A percentile compares a stretch with the other conserved stretches of the same genome.
Evolutionary conservation across 2,113 vertebrate genomes (phyloP).

Genomic region (Orthonyx spaldingii): DNA sequence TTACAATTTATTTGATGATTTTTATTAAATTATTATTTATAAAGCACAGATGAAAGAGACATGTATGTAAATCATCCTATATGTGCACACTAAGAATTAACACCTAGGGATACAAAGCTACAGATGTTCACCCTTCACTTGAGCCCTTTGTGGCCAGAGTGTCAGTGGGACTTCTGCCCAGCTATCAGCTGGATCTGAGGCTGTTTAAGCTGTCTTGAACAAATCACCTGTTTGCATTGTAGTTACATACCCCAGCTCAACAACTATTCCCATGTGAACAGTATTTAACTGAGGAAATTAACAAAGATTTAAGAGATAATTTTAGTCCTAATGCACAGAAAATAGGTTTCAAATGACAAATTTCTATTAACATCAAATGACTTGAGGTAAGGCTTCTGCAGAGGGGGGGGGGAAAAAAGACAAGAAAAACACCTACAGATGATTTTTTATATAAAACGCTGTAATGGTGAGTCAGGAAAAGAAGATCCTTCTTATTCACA

Average conservation of each 20-base stretch:
- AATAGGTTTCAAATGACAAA: neutral
- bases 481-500: neutral
- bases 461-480: neutral
- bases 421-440: neutral
- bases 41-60: neutral
- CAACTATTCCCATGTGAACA: neutral
- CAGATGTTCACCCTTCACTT: neutral
- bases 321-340: neutral
- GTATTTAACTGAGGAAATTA: neutral
- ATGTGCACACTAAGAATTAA: neutral
- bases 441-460: neutral
- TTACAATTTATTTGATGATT: neutral
- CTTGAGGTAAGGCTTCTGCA: neutral
- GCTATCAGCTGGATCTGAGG: neutral
- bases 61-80: neutral
- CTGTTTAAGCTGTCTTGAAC: neutral
- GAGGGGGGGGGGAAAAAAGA: fast-evolving
- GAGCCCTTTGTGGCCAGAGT: neutral
- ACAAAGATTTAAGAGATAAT: neutral
- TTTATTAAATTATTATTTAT: neutral
- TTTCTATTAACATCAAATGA: neutral
- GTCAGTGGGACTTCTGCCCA: neutral
- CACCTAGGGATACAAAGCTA: neutral
- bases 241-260: neutral
- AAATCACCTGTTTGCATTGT: neutral